phyloP scores from a whole-genome alignment of 2,888 invertebrate species.

The Villa cingulata region DNA sequence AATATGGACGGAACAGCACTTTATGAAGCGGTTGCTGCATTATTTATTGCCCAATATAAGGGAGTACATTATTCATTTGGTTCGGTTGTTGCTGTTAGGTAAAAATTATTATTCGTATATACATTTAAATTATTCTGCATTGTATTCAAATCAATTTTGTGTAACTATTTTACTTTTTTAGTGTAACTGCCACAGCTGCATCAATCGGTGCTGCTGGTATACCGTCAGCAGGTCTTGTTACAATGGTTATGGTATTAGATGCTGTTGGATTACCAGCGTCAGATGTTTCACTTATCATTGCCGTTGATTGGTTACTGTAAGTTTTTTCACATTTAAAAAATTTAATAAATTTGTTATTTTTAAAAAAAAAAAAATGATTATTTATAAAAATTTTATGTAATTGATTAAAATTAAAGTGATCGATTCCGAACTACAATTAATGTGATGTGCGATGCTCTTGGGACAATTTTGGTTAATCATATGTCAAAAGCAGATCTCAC shows the following conservation, averaged over 20 bases:
- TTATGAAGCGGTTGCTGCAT: conserved; percentile 95
- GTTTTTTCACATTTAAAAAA: conserved; percentile 27
- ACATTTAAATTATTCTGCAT: too few relatives aligned
- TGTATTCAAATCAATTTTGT: too few relatives aligned
- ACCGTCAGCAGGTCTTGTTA: conserved; percentile 88
- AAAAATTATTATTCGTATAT: conserved; percentile 17
- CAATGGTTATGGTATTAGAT: conserved; percentile 90
- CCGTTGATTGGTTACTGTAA: conserved; percentile 87
- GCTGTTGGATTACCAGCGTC: conserved; percentile 81
- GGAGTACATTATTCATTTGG: conserved; percentile 71
- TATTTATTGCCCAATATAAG: conserved; percentile 91
- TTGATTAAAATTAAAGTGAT: conserved; percentile 52
- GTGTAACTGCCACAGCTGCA: conserved; percentile 90
- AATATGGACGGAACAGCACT: conserved; percentile 94
- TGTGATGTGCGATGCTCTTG: conserved; percentile 89
- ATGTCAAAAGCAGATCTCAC: conserved; percentile 62
- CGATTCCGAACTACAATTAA: conserved; percentile 83
- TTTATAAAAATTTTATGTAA: not conserved
- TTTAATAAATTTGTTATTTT: not conserved
- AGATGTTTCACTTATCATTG: conserved; percentile 80
- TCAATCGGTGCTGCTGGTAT: conserved; percentile 97
- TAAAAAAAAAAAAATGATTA: not conserved
- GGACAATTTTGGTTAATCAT: conserved; percentile 81
- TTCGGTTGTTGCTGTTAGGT: conserved; percentile 86
- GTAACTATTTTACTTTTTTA: conserved; percentile 37